Percentiles rank a stretch among this genome's conserved stretches.
phyloP scores from a whole-genome alignment of 2,888 invertebrate species.

The Agonopterix heracliana region DNA sequence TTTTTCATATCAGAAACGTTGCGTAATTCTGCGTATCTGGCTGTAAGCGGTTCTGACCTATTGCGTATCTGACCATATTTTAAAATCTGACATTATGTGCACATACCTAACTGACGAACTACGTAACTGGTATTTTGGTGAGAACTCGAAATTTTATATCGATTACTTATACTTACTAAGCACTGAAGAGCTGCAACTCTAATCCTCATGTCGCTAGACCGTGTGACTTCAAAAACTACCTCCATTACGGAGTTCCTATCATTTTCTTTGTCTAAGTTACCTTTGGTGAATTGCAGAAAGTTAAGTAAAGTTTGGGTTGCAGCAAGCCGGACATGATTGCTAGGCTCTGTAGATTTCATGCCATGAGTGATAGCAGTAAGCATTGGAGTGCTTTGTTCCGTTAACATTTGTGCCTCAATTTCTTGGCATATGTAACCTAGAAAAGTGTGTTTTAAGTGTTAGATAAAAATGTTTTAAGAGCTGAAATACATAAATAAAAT shows the following conservation, averaged over 20 bases:
- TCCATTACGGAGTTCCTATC: conserved; percentile 99
- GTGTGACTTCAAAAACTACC: conserved; percentile 99
- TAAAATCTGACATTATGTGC: too few relatives aligned
- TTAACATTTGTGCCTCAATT: conserved; percentile 94
- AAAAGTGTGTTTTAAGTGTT: conserved; percentile 6
- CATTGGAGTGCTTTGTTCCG: conserved; percentile 95
- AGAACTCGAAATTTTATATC: too few relatives aligned
- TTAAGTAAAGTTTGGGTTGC: conserved; percentile 98
- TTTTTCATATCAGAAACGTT: too few relatives aligned
- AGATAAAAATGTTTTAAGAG: background rate
- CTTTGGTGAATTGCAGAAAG: conserved; percentile 99
- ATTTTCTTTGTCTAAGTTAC: conserved; percentile 97
- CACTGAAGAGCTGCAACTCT: conserved; percentile 98
- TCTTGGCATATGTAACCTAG: conserved; percentile 96
- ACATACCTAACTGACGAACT: too few relatives aligned
- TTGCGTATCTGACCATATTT: too few relatives aligned
- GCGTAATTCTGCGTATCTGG: too few relatives aligned
- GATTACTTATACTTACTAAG: conserved; percentile 80
- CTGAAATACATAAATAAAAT: background rate
- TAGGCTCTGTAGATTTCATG: conserved; percentile 96
- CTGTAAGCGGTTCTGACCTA: too few relatives aligned
- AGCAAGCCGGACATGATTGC: conserved; percentile 95
- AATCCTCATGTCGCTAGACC: conserved; percentile 92
- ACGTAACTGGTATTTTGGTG: too few relatives aligned
- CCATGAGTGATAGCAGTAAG: conserved; percentile 99